These are phyloP conservation scores for Platycheirus albimanus DNA, from an alignment of 2,888 invertebrate genomes.

Conservation along the genomic window DNA sequence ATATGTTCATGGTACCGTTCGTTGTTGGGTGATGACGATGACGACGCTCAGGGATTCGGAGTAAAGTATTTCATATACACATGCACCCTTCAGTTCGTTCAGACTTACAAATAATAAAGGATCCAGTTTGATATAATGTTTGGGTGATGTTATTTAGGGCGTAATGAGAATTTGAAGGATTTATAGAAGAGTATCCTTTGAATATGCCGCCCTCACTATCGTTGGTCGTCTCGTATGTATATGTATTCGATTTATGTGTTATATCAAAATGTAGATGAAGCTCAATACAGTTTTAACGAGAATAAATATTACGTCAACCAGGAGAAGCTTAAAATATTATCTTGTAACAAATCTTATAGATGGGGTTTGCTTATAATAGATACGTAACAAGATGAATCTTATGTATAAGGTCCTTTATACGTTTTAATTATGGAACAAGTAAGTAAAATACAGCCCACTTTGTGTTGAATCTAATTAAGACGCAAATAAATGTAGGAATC, in stretches of 20 bases:
- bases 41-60: neutral
- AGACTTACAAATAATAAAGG: slow-evolving; percentile 6
- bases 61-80: slow-evolving; percentile 1
- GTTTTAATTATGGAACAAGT: slow-evolving; percentile 48
- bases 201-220: too few species aligned
- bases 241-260: neutral
- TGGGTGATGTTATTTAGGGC: slow-evolving; percentile 44
- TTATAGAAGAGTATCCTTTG: slow-evolving; percentile 13
- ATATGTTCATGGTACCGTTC: slow-evolving; percentile 24
- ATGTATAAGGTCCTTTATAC: neutral
- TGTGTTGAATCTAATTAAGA: slow-evolving; percentile 38
- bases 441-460: slow-evolving; percentile 5
- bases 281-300: neutral
- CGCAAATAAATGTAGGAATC: neutral
- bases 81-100: slow-evolving; percentile 46
- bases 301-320: slow-evolving; percentile 22
- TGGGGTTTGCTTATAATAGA: too few species aligned
- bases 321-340: slow-evolving; percentile 23
- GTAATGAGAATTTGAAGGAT: slow-evolving; percentile 43
- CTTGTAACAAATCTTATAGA: slow-evolving; percentile 30
- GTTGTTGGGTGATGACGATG: neutral
- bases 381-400: too few species aligned
- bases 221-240: neutral
- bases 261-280: neutral
- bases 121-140: slow-evolving; percentile 46